A percentile compares a stretch with the other conserved stretches of the same genome.
Conservation (phyloP, 2,113 vertebrate species). For the Rhinogobius similis region DNA sequence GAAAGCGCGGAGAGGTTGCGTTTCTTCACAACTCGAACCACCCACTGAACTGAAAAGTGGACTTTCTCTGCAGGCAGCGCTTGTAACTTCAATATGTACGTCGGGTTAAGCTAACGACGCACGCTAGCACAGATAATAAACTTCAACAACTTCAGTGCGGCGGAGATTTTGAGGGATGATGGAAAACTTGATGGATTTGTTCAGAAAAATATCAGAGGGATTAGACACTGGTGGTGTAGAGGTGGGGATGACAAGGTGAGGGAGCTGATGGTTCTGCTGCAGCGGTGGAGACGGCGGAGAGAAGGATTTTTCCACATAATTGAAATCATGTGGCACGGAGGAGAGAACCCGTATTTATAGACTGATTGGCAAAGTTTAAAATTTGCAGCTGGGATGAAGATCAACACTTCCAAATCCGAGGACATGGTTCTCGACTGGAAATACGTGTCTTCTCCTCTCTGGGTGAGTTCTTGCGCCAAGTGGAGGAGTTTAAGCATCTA, state of each 20-base stretch:
- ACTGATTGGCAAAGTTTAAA: no score
- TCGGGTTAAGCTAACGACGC: neutral
- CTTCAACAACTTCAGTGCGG: neutral
- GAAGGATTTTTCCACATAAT: no score
- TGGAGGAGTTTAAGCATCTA: no score
- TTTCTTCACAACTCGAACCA: neutral
- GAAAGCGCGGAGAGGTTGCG: slow-evolving; percentile 6
- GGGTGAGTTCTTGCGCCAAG: no score
- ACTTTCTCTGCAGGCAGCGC: neutral
- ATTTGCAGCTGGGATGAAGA: no score
- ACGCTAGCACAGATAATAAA: neutral
- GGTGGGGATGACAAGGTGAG: neutral
- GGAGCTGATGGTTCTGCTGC: neutral
- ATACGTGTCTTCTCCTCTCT: no score
- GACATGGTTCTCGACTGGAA: no score
- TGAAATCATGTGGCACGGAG: neutral
- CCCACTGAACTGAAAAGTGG: slow-evolving; percentile 1
- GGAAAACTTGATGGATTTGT: neutral
- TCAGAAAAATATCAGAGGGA: no score
- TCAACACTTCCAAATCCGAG: no score
- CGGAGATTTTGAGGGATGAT: neutral
- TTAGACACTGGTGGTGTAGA: neutral
- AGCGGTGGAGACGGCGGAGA: neutral
- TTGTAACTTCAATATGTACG: neutral
- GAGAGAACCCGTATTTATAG: no score